A percentile compares a stretch with the other conserved stretches of the same genome.
Conservation (phyloP, 1,140 invertebrate species). For the Scylla paramamosain region DNA sequence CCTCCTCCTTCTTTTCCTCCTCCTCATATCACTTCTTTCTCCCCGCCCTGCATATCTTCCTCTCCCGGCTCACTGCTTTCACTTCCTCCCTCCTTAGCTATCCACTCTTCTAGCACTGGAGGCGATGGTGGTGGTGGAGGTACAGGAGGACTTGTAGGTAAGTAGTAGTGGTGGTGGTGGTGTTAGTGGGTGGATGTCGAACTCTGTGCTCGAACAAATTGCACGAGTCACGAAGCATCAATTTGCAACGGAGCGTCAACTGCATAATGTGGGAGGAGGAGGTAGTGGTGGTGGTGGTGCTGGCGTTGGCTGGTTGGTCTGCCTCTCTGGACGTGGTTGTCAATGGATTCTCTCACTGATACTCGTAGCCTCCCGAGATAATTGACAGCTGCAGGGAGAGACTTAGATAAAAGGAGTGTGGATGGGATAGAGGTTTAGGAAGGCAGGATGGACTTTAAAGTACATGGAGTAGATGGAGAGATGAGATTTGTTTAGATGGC, state of each 20-base stretch:
- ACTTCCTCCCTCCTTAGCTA: neutral
- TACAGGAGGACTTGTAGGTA: neutral
- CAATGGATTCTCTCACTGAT: too few relatives aligned
- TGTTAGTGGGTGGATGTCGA: neutral
- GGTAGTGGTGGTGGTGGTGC: too few relatives aligned
- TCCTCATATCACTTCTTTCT: neutral
- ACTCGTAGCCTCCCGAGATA: too few relatives aligned
- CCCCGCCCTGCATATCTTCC: neutral
- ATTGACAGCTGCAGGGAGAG: too few relatives aligned
- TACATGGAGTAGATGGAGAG: too few relatives aligned
- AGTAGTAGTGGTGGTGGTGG: neutral
- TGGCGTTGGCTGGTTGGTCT: too few relatives aligned
- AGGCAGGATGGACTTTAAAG: neutral
- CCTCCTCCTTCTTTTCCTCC: neutral
- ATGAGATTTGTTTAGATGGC: too few relatives aligned
- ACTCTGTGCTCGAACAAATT: conserved; percentile 5
- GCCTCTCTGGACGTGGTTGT: too few relatives aligned
- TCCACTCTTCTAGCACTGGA: too few relatives aligned
- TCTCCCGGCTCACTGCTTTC: neutral
- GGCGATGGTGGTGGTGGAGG: neutral
- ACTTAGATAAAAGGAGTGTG: neutral
- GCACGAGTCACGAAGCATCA: neutral
- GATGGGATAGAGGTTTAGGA: neutral
- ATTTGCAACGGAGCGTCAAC: conserved; percentile 11
- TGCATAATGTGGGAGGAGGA: neutral